phyloP scores from a whole-genome alignment of 2,113 vertebrate genomes.

The Cinclus mexicanus region DNA sequence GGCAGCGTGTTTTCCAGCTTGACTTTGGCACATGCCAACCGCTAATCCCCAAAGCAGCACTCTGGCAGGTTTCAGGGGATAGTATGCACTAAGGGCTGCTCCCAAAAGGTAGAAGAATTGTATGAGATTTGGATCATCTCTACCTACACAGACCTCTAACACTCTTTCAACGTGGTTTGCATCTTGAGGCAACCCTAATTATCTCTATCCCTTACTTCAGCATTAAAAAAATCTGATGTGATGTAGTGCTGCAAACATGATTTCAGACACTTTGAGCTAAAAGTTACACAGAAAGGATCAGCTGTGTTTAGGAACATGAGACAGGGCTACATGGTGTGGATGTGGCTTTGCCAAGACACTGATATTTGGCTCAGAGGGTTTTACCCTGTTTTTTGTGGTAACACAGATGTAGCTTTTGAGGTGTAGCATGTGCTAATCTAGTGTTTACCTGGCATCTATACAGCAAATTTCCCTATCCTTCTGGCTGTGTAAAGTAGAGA shows the following conservation, averaged over 20 bases:
- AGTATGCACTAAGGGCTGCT: not conserved
- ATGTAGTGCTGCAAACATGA: not conserved
- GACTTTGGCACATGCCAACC: not conserved
- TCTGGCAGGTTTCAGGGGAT: rapidly evolving
- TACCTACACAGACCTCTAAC: not conserved
- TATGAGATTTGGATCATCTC: not conserved
- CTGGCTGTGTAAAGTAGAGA: not conserved
- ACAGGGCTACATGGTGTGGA: not conserved
- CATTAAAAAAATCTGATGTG: not conserved
- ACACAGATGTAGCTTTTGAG: not conserved
- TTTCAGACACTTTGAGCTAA: not conserved
- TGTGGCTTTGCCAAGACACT: not conserved
- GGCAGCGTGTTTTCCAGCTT: not conserved
- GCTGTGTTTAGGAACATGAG: not conserved
- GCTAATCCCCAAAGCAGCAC: rapidly evolving
- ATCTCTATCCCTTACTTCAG: not conserved
- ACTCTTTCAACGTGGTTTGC: not conserved
- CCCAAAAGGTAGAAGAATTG: not conserved
- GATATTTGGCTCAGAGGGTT: not conserved
- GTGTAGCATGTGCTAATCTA: rapidly evolving
- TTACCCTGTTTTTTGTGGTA: not conserved
- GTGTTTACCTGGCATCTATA: not conserved
- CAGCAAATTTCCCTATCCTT: not conserved
- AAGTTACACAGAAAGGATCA: not conserved
- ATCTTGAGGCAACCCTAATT: not conserved